Percentiles rank a stretch among this genome's conserved stretches.
Conservation (phyloP, 2,888 invertebrate genomes). For the Caenorhabditis sulstoni region DNA sequence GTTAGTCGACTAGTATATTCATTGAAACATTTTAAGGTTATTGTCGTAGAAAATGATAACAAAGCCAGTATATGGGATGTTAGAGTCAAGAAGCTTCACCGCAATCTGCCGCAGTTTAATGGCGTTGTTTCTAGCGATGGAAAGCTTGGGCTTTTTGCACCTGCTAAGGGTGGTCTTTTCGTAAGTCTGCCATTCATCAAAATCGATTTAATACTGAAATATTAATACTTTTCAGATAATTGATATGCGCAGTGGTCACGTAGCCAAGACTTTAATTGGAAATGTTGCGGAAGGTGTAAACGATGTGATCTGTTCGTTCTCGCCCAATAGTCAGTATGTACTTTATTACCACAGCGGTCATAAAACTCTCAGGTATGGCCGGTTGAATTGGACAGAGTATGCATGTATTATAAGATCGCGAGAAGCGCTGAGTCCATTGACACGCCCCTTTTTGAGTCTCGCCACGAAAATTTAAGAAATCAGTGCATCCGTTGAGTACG, state of each 20-base stretch:
- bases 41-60: conserved; percentile 75
- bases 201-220: no score
- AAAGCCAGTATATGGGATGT: conserved; percentile 75
- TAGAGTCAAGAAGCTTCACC: conserved; percentile 63
- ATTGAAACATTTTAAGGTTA: conserved; percentile 55
- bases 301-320: conserved; percentile 94
- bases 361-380: conserved; percentile 89
- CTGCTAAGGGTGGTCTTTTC: conserved; percentile 92
- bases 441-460: no score
- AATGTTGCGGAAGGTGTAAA: conserved; percentile 94
- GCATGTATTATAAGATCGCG: no score
- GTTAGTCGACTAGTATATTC: no score
- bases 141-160: conserved; percentile 93
- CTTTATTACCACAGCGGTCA: conserved; percentile 96
- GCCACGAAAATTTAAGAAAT: no score
- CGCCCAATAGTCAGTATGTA: conserved; percentile 93
- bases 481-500: no score
- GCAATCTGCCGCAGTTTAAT: conserved; percentile 72
- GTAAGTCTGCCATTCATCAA: no score
- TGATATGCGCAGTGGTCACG: conserved; percentile 92
- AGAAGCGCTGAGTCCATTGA: no score
- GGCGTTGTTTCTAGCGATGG: conserved; percentile 82
- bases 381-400: no score
- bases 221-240: conserved; percentile 84
- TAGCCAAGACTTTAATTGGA: conserved; percentile 92